phyloP scores from a whole-genome alignment of 23 tunicate species.

The Trididemnum miniatum region DNA sequence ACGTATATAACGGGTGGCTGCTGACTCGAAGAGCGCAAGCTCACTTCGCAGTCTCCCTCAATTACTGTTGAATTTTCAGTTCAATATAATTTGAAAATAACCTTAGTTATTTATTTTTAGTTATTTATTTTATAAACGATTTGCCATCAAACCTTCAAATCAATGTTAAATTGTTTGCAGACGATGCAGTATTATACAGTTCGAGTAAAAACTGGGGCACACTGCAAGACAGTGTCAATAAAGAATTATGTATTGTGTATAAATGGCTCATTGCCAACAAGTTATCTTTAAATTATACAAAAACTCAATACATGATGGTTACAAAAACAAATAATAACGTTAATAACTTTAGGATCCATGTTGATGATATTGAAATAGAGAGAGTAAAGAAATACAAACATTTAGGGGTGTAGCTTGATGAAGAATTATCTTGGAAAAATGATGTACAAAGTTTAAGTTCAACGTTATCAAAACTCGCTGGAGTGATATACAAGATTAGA shows the following conservation, averaged over 20 bases:
- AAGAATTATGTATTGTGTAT: not conserved
- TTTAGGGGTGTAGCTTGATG: not conserved
- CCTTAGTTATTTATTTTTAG: no score
- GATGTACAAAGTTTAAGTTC: not conserved
- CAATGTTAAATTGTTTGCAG: not conserved
- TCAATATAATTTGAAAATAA: no score
- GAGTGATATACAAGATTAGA: not conserved
- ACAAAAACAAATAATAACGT: not conserved
- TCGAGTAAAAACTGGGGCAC: not conserved
- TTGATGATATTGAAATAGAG: not conserved
- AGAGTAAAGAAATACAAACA: not conserved
- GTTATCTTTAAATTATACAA: not conserved
- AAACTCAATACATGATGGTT: not conserved
- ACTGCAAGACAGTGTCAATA: not conserved
- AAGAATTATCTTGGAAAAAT: not conserved
- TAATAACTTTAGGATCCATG: not conserved
- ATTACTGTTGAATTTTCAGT: no score
- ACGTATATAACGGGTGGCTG: no score
- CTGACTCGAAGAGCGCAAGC: no score
- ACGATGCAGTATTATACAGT: not conserved
- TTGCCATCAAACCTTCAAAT: not conserved
- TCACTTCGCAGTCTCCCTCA: no score
- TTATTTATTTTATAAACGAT: no score
- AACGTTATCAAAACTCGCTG: not conserved
- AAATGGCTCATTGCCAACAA: not conserved